phyloP scores from a whole-genome alignment of 2,797 vertebrate species.

The Sebastes nivosus region DNA sequence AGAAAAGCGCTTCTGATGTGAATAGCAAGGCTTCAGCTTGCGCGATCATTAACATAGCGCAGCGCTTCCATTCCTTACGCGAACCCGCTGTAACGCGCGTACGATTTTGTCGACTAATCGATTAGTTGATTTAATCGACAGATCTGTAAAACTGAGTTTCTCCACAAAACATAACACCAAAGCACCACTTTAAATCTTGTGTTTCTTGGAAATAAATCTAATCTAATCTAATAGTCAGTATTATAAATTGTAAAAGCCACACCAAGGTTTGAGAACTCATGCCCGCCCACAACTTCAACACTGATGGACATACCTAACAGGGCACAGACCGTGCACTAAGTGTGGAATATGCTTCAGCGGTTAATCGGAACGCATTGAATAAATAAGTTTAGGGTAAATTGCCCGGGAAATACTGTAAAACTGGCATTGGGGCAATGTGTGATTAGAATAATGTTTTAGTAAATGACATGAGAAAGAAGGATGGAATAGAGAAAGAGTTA shows the following conservation, averaged over 20 bases:
- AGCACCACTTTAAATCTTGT: too few relatives aligned
- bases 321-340: not conserved
- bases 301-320: not conserved
- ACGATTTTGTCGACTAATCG: too few relatives aligned
- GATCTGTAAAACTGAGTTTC: too few relatives aligned
- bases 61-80: too few relatives aligned
- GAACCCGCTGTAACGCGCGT: too few relatives aligned
- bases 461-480: not conserved
- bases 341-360: not conserved
- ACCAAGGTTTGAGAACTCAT: constrained; percentile 8
- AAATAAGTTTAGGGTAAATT: not conserved
- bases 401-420: not conserved
- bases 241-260: constrained; percentile 4
- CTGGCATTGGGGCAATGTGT: not conserved
- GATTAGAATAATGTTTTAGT: not conserved
- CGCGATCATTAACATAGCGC: too few relatives aligned
- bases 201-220: too few relatives aligned
- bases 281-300: not conserved
- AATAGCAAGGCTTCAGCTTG: not conserved
- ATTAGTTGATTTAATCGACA: too few relatives aligned
- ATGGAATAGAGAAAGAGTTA: not conserved
- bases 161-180: too few relatives aligned
- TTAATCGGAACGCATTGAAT: not conserved
- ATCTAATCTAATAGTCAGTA: not conserved
- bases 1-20: not conserved